Conservation (phyloP, 2,797 vertebrate species). For the Chromobotia macracanthus region DNA sequence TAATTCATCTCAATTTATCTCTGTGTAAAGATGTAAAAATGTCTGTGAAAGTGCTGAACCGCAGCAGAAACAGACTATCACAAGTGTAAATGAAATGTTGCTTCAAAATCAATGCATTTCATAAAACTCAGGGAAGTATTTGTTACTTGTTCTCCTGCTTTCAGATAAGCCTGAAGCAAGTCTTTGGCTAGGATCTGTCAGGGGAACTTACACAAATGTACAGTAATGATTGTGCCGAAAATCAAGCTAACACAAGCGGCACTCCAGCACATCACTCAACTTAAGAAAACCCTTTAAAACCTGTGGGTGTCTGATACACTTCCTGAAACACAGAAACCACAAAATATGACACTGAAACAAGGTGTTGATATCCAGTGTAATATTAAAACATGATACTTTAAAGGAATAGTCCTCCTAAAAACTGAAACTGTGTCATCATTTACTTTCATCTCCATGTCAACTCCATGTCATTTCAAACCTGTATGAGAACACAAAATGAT, state of each 20-base stretch:
- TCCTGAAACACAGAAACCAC: constrained; percentile 65
- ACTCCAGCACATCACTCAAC: constrained; percentile 71
- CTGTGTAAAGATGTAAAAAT: too few species aligned
- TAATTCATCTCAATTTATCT: background rate
- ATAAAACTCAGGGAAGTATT: background rate
- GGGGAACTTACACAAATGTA: constrained; percentile 55
- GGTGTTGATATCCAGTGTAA: constrained; percentile 59
- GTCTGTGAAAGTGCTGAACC: background rate
- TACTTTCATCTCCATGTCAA: too few species aligned
- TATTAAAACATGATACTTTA: constrained; percentile 63
- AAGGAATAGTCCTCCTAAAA: background rate
- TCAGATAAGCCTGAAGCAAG: background rate
- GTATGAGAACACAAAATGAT: background rate
- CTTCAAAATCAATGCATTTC: background rate
- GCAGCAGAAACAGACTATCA: too few species aligned
- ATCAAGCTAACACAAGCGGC: constrained; percentile 53
- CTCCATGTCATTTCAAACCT: background rate
- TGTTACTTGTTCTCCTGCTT: too few species aligned
- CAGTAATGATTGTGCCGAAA: constrained; percentile 46
- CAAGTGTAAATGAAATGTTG: background rate
- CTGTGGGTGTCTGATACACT: constrained; percentile 66
- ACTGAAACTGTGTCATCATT: too few species aligned
- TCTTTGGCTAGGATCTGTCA: constrained; percentile 13
- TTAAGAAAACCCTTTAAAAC: constrained; percentile 69
- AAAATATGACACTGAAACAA: constrained; percentile 63